These are phyloP conservation scores for Hylaea fasciaria DNA, from an alignment of 2,888 invertebrate species.

Conservation along the genomic window DNA sequence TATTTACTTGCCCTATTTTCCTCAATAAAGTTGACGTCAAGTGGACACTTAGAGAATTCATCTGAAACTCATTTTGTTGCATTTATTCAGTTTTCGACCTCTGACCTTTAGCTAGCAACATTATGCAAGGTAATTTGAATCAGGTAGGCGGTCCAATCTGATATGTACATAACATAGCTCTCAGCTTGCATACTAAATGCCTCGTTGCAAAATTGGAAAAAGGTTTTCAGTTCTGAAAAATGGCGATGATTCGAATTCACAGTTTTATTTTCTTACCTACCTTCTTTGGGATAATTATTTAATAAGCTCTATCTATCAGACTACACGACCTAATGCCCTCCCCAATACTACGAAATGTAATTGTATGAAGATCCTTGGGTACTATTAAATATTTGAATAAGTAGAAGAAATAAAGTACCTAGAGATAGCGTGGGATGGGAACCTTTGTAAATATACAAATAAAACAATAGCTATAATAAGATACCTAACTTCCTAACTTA, in stretches of 20 bases:
- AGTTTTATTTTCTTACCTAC: too few species aligned
- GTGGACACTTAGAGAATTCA: slow-evolving; percentile 31
- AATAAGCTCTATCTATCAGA: too few species aligned
- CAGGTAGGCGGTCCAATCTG: slow-evolving; percentile 5
- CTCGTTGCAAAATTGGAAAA: slow-evolving; percentile 12
- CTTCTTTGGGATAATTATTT: too few species aligned
- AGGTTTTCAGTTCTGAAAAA: background rate
- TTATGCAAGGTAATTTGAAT: slow-evolving; percentile 22
- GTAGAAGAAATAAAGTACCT: too few species aligned
- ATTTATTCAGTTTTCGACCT: slow-evolving; percentile 43
- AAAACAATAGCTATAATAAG: too few species aligned
- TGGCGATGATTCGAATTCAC: background rate
- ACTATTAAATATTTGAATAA: too few species aligned
- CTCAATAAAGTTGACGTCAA: slow-evolving; percentile 36
- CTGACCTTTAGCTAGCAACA: slow-evolving; percentile 39
- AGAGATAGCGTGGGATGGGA: too few species aligned
- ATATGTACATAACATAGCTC: slow-evolving; percentile 9
- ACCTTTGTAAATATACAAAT: too few species aligned
- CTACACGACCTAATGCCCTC: too few species aligned
- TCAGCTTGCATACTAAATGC: slow-evolving; percentile 8
- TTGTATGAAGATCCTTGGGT: too few species aligned
- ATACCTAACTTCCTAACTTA: too few species aligned
- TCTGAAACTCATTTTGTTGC: slow-evolving; percentile 42
- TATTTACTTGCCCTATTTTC: slow-evolving; percentile 26
- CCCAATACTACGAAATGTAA: too few species aligned